A percentile compares a stretch with the other conserved stretches of the same genome.
phyloP scores from a whole-genome alignment of 2,888 invertebrate species.

The Zonitis immaculata region DNA sequence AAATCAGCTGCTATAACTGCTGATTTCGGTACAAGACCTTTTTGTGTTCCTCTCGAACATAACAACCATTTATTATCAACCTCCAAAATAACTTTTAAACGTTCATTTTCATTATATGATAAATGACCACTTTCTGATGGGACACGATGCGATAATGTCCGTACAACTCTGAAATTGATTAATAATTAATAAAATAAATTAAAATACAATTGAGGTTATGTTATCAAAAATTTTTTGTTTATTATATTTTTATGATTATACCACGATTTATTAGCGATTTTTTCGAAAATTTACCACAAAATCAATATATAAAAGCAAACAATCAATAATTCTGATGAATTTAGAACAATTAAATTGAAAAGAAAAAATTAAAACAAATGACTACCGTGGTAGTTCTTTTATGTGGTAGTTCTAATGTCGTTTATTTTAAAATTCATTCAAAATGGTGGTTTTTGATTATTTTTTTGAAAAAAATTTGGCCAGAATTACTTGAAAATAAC shows the following conservation, averaged over 20 bases:
- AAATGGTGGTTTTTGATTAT: too few relatives aligned
- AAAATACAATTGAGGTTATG: too few relatives aligned
- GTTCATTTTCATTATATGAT: slow-evolving; percentile 72
- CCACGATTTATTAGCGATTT: too few relatives aligned
- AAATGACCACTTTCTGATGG: slow-evolving; percentile 75
- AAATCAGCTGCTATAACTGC: slow-evolving; percentile 55
- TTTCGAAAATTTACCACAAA: too few relatives aligned
- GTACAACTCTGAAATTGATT: slow-evolving; percentile 57
- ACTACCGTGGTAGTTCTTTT: neutral
- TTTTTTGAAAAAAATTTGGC: too few relatives aligned
- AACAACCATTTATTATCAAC: slow-evolving; percentile 72
- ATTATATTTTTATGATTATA: too few relatives aligned
- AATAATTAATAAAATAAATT: neutral
- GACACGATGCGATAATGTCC: slow-evolving; percentile 67
- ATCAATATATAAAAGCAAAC: too few relatives aligned
- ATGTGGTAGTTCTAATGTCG: neutral
- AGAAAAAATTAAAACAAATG: too few relatives aligned
- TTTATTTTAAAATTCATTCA: too few relatives aligned
- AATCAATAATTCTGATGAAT: neutral
- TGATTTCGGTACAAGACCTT: slow-evolving; percentile 69
- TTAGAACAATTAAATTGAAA: neutral
- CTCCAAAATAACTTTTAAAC: slow-evolving; percentile 66
- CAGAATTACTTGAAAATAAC: too few relatives aligned
- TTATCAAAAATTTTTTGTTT: too few relatives aligned
- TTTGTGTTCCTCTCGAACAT: slow-evolving; percentile 70